A percentile compares a stretch with the other conserved stretches of the same genome.
phyloP scores from a whole-genome alignment of 2,113 vertebrate species.

The Bubo scandiacus region DNA sequence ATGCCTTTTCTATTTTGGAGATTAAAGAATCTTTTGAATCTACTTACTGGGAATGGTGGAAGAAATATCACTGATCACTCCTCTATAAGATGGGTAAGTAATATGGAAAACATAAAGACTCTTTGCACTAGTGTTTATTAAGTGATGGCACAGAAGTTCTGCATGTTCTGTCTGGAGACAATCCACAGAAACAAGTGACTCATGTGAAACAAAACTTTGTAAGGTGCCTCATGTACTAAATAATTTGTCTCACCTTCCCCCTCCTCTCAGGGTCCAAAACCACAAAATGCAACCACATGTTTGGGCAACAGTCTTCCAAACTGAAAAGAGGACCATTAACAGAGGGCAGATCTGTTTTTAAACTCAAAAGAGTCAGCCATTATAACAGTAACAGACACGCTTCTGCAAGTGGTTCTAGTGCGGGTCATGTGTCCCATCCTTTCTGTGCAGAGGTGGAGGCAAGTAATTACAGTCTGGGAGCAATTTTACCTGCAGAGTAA shows the following conservation, averaged over 20 bases:
- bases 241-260: neutral
- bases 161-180: neutral
- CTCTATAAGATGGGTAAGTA: neutral
- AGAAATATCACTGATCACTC: neutral
- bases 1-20: neutral
- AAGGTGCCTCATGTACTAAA: neutral
- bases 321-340: neutral
- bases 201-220: neutral
- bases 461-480: neutral
- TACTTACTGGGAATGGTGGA: neutral
- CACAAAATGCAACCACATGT: conserved; percentile 27
- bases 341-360: neutral
- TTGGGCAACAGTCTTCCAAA: neutral
- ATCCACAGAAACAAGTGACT: neutral
- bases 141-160: neutral
- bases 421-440: neutral
- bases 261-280: neutral
- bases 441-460: neutral
- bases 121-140: neutral
- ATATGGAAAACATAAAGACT: neutral
- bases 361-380: neutral
- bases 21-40: neutral
- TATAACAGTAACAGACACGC: neutral
- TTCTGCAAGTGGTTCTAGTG: neutral
- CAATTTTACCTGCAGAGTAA: neutral